Evolutionary conservation across 2,888 invertebrate species (phyloP).

Genomic region (Agrochola lychnidis): DNA sequence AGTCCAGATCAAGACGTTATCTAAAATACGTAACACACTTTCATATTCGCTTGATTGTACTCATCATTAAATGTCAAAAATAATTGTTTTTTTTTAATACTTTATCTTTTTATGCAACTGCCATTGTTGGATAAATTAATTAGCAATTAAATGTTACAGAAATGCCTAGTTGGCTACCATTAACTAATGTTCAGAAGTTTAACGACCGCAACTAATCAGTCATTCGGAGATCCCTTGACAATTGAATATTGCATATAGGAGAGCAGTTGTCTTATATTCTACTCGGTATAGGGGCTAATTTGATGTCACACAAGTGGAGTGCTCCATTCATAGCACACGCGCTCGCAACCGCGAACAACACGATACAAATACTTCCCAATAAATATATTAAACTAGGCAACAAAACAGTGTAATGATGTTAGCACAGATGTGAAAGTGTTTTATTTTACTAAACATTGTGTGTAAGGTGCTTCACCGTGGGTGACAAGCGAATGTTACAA

Average conservation of each 20-base stretch:
- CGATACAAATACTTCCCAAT: slow-evolving; percentile 60
- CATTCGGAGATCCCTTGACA: slow-evolving; percentile 37
- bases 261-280: slow-evolving; percentile 59
- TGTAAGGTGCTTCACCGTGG: slow-evolving; percentile 49
- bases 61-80: slow-evolving; percentile 9
- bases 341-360: slow-evolving; percentile 63
- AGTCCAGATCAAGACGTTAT: slow-evolving; percentile 10
- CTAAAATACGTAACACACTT: not conserved
- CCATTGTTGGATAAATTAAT: slow-evolving; percentile 25
- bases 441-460: slow-evolving; percentile 52
- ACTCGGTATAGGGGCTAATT: slow-evolving; percentile 71
- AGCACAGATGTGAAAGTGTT: slow-evolving; percentile 69
- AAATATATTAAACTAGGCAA: slow-evolving; percentile 52
- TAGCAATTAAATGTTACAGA: slow-evolving; percentile 23
- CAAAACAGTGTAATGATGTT: slow-evolving; percentile 68
- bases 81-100: not conserved
- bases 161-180: slow-evolving; percentile 25
- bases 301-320: slow-evolving; percentile 80
- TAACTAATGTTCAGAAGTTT: slow-evolving; percentile 21
- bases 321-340: slow-evolving; percentile 82
- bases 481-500: slow-evolving; percentile 55
- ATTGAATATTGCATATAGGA: slow-evolving; percentile 47
- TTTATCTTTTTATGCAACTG: slow-evolving; percentile 18
- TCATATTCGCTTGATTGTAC: slow-evolving; percentile 4
- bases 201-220: slow-evolving; percentile 25